A percentile compares a stretch with the other conserved stretches of the same genome.
Conservation (phyloP, 2,113 vertebrate species). For the Etheostoma spectabile region DNA sequence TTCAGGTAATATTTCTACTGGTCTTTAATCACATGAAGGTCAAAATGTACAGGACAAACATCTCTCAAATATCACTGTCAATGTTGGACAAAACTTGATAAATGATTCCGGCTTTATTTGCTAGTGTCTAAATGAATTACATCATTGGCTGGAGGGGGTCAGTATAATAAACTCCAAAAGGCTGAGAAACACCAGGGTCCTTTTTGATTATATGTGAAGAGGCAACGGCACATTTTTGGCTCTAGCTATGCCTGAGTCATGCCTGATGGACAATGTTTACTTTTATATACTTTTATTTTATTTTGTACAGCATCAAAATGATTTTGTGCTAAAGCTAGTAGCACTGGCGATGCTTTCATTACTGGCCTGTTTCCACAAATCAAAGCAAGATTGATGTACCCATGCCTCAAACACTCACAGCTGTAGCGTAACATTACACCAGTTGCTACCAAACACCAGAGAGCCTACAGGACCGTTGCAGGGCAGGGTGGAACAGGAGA, state of each 20-base stretch:
- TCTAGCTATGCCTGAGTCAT: not conserved
- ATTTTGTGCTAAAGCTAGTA: slow-evolving; percentile 40
- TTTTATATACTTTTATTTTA: not conserved
- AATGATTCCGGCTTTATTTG: slow-evolving; percentile 32
- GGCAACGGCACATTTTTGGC: not conserved
- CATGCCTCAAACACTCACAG: slow-evolving; percentile 21
- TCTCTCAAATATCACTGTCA: slow-evolving; percentile 38
- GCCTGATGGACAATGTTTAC: not conserved
- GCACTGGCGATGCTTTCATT: slow-evolving; percentile 12
- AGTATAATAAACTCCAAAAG: slow-evolving; percentile 24
- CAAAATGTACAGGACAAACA: slow-evolving; percentile 15
- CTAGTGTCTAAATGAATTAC: slow-evolving; percentile 37
- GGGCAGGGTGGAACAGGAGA: slow-evolving; percentile 63
- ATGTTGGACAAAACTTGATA: slow-evolving; percentile 17
- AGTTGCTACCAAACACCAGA: slow-evolving; percentile 64
- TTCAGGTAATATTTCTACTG: slow-evolving; percentile 11
- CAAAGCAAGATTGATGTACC: not conserved
- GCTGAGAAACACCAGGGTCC: not conserved
- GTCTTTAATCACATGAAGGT: slow-evolving; percentile 19
- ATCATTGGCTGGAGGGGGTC: not conserved
- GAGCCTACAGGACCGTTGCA: slow-evolving; percentile 58
- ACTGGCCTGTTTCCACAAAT: slow-evolving; percentile 2
- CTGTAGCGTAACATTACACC: slow-evolving; percentile 76
- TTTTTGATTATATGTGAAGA: not conserved
- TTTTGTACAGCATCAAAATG: slow-evolving; percentile 9